Evolutionary conservation across 2,113 vertebrate genomes (phyloP), one percentile per base, ranked within the genome.

Genomic region (Podocnemis expansa): DNA sequence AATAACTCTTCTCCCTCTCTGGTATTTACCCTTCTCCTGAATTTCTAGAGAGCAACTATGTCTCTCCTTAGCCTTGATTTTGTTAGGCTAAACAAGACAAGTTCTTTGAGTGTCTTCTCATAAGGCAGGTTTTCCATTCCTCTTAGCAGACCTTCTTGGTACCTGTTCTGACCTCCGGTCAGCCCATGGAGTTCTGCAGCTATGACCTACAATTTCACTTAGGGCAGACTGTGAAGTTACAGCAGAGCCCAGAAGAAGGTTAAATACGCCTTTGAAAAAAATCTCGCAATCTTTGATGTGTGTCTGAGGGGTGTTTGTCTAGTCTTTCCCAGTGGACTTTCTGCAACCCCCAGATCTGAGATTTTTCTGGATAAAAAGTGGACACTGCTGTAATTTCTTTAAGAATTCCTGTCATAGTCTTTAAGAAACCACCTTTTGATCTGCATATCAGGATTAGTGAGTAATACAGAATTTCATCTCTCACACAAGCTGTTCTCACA

Each of bases 391-490:
- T 78, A 52, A 85, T 84, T 83, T 45, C 67, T 70, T 22, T 70
- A 10, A 60, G 6, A 60, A 60, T 60, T 16, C 29, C 58, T 60
- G 13, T 34, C 29, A 31, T 29, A 34, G 58, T 31, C 58, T 60
- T 27, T 16, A 60, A 34, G 29, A 60, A 13, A 34, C 13, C 58
- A 34, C 58, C 29, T 60, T 34, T 60, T 1, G 3, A 60, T 34
- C n/a, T 63, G 47, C 10, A 41, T 12, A 79, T 19, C 10, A 80
- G 2, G 4, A 45, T 31, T 47, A n/a, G 27, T 10, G 38, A n/a
- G 41, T 93, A 52, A 75, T 54, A 88, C 9, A 43, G 56, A 84
- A 73, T 86, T 95, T 92, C 25, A 90, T 12, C 60, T 95, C 21
- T 90, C 29, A 29, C 34, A 2, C 2, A 11, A 6, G 12, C 73